These are phyloP conservation scores for Larimichthys polyactis DNA, from an alignment of 2,113 vertebrate species.

Conservation along the genomic window DNA sequence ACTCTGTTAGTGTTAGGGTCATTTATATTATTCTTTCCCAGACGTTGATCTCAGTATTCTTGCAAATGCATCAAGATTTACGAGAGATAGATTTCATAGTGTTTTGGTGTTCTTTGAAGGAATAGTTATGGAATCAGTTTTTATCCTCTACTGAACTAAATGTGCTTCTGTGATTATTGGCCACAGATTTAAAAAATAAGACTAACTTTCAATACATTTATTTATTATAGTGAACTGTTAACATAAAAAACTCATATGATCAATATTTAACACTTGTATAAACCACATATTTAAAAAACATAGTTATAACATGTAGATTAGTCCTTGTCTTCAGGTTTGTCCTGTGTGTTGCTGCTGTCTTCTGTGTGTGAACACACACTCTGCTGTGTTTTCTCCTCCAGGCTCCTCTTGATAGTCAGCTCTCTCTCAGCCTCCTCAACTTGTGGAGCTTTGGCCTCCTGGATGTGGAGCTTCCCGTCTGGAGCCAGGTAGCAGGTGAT, in stretches of 20 bases:
- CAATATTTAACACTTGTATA: background rate
- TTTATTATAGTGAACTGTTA: too few species aligned
- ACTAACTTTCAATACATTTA: too few species aligned
- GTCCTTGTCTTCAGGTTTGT: background rate
- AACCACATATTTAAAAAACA: background rate
- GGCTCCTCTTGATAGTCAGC: conserved; percentile 51
- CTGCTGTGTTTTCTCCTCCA: conserved; percentile 50
- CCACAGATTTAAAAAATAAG: background rate
- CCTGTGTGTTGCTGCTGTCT: conserved; percentile 33
- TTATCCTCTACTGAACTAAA: background rate
- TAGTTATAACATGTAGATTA: background rate
- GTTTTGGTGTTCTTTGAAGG: background rate
- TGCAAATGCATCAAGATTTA: background rate
- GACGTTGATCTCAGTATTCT: background rate
- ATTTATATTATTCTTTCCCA: background rate
- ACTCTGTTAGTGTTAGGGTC: background rate
- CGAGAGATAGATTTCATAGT: background rate
- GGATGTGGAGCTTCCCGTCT: conserved; percentile 68
- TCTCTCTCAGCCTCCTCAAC: conserved; percentile 48
- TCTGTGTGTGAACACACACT: conserved; percentile 52
- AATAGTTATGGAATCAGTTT: background rate
- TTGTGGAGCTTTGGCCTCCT: conserved; percentile 29
- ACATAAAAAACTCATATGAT: background rate
- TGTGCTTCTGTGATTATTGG: background rate
- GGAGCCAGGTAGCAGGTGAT: conserved; percentile 70